Base-by-base conservation (phyloP, 2,113 vertebrate species). In the Epinephelus cyanopodus region DNA sequence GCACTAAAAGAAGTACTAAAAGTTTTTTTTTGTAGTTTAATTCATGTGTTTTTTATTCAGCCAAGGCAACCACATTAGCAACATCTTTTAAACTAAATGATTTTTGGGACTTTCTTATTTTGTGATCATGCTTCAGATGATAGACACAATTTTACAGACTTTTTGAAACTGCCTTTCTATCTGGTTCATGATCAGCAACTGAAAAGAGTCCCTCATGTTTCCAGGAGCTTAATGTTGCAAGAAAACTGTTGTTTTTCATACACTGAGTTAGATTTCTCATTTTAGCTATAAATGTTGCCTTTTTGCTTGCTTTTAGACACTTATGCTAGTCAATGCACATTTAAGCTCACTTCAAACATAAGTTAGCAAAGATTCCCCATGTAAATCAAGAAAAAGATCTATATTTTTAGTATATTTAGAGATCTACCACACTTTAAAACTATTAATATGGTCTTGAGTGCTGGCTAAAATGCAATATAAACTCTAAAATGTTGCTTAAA, bases 401-500 rank as follows among this genome's bases (percentile, higher is more conserved):
- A 50, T 7, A 64, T 70, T 74, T 72, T 8, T 17, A 25, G 13
- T 18, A 57, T 74, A 69, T 76, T 52, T 27, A 77, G 3, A 27
- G 21, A 27, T 57, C 27, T 73, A 47, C 42, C 15, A 3, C 45
- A 21, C 10, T 47, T 45, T 33, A 19, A 63, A 60, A 21, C 58
- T 29, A 1, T n/a, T n/a, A 56, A 68, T 68, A 48, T 54, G 33
- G 5, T 45, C 6, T 54, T 23, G 57, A 39, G 12, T 73, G 39
- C 60, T 67, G 74, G n/a, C 52, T 47, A 47, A 81, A 60, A 75
- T 27, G 19, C 67, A 76, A 13, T 18, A 33, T 21, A 52, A 14
- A 21, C 50, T 37, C 33, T 1, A 45, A 45, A 45, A 45, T 45
- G 42, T 45, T 9, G 42, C 42, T 63, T 54, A 37, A 79, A 74